phyloP scores from a whole-genome alignment of 2,113 vertebrate species.

The Hippocampus zosterae region DNA sequence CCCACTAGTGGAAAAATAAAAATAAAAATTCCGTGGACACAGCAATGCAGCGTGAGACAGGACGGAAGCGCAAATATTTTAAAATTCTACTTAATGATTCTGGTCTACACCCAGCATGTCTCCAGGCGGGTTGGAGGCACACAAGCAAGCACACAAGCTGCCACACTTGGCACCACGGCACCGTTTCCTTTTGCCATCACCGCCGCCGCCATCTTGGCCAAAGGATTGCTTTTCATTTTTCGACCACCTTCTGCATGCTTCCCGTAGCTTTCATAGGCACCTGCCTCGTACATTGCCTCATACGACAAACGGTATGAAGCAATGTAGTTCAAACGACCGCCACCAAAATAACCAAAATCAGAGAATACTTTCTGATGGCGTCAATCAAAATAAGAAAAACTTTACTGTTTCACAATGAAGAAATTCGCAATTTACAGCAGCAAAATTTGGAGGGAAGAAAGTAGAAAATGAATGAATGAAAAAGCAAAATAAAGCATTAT shows the following conservation, averaged over 20 bases:
- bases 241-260: constrained; percentile 2
- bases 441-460: too few relatives aligned
- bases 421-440: too few relatives aligned
- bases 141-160: constrained; percentile 52
- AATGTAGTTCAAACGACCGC: too few relatives aligned
- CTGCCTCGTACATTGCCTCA: too few relatives aligned
- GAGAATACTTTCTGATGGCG: too few relatives aligned
- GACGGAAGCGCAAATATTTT: constrained; percentile 55
- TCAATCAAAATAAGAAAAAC: too few relatives aligned
- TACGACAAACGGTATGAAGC: too few relatives aligned
- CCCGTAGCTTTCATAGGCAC: constrained; percentile 7
- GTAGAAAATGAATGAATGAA: too few relatives aligned
- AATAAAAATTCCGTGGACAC: background rate
- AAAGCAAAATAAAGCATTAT: too few relatives aligned
- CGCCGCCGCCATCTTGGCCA: constrained; percentile 22
- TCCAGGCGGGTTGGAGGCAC: constrained; percentile 54
- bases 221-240: constrained; percentile 33
- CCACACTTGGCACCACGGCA: constrained; percentile 51
- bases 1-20: too few relatives aligned
- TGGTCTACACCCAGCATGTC: constrained; percentile 54
- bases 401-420: too few relatives aligned
- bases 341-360: too few relatives aligned
- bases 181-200: constrained; percentile 37
- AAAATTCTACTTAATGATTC: constrained; percentile 51
- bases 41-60: constrained; percentile 33